A percentile compares a stretch with the other conserved stretches of the same genome.
phyloP scores from a whole-genome alignment of 1,140 invertebrate species.

The Lasaia peninsularis region DNA sequence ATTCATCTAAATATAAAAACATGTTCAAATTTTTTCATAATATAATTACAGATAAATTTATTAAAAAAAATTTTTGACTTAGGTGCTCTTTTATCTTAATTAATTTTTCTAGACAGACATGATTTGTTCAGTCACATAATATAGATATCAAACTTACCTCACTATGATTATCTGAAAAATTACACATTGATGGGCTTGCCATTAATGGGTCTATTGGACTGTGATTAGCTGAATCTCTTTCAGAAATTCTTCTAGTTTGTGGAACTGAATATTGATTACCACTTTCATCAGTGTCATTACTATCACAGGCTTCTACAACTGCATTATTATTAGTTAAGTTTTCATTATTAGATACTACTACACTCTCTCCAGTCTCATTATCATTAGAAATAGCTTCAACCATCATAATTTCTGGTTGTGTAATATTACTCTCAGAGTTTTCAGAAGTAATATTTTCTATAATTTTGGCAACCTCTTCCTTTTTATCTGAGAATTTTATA shows the following conservation, averaged over 20 bases:
- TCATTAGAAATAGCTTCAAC: constrained; percentile 36
- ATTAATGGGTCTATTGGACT: constrained; percentile 82
- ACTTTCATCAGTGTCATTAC: constrained; percentile 47
- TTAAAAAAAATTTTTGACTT: no score
- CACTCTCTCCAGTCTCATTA: constrained; percentile 37
- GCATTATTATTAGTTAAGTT: constrained; percentile 50
- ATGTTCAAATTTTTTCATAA: no score
- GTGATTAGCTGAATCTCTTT: constrained; percentile 83
- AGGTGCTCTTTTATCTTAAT: no score
- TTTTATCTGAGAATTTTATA: constrained; percentile 23
- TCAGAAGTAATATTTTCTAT: constrained; percentile 34
- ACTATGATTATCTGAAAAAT: constrained; percentile 83
- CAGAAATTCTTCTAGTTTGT: constrained; percentile 72
- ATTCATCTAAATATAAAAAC: no score
- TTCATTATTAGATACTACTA: constrained; percentile 39
- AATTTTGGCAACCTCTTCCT: constrained; percentile 26
- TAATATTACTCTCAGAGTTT: constrained; percentile 32
- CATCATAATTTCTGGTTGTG: constrained; percentile 39
- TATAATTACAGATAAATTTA: no score
- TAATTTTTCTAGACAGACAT: no score
- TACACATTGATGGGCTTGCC: constrained; percentile 80
- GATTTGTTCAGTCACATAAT: background rate
- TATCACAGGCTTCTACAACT: constrained; percentile 48
- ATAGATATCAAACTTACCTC: constrained; percentile 73
- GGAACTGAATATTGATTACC: constrained; percentile 61